Evolutionary conservation across 2,113 vertebrate species (phyloP).

Genomic region (Cavia aperea): DNA sequence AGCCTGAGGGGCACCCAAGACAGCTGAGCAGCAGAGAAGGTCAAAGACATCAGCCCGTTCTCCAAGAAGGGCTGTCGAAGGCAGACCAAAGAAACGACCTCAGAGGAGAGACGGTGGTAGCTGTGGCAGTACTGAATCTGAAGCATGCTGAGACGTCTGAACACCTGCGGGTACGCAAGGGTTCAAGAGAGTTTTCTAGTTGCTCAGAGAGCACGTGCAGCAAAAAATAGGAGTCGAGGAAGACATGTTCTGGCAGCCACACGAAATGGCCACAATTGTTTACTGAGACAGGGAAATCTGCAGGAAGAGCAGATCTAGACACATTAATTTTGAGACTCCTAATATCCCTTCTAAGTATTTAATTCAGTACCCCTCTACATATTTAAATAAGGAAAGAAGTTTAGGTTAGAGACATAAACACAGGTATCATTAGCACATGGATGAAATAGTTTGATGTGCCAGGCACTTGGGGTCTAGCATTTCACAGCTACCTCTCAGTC

Average conservation of each 20-base stretch:
- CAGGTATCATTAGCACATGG: neutral
- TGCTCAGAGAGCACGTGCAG: neutral
- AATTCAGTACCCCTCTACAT: neutral
- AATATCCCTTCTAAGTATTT: neutral
- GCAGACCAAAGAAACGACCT: neutral
- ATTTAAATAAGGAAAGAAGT: constrained; percentile 13
- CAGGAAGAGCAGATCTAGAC: neutral
- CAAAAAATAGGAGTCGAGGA: neutral
- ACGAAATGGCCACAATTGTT: neutral
- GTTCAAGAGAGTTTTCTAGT: neutral
- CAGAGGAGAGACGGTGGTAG: neutral
- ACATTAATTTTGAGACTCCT: neutral
- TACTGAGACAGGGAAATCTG: neutral
- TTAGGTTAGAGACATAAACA: neutral
- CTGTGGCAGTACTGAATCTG: neutral
- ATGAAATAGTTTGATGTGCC: neutral
- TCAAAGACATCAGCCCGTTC: neutral
- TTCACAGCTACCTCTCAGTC: neutral
- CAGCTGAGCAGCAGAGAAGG: neutral
- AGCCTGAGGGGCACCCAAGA: neutral
- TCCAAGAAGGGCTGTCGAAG: neutral
- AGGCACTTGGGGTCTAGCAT: neutral
- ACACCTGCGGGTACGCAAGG: neutral
- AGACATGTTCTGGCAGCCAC: neutral
- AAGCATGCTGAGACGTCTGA: neutral